Base-by-base conservation (phyloP, 2,797 vertebrate genomes). In the Odontamblyopus lacepedii region DNA sequence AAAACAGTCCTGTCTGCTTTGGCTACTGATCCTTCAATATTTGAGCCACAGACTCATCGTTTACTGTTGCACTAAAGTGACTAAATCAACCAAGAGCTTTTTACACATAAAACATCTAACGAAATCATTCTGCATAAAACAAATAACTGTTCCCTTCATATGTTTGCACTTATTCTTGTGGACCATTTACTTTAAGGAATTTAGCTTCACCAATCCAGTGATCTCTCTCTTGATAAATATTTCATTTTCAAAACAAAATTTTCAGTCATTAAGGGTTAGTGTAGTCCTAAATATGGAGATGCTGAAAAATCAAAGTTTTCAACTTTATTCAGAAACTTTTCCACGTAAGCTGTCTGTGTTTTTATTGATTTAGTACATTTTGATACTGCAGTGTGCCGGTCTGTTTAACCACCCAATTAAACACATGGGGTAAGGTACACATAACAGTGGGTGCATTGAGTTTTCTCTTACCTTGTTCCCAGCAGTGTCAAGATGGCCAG, bases 391-490 rank as follows among this genome's bases (percentile, higher is more conserved):
- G 56, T 56, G 55, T 56, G 55, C 55, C 23, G 13, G 55, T 5
- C 55, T 57, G 26, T 12, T 57, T 57, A 57, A 12, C 23, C 55
- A 26, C 12, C 55, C 23, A 57, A 57, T 57, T 57, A 60, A 9
- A 6, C 16, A 32, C 27, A 63, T 11, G 48, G 0, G 51, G 19
- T n/a, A 6, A 73, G 50, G 73, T 63, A 80, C 67, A 63, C 62
- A 48, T 48, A 81, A 67, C 62, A 74, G 71, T 55, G 53, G 7
- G 57, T 62, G 67, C 77, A 70, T 62, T 83, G 70, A 83, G 88
- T 89, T 91, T 89, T 89, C 86, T 48, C 87, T 78, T 83, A 57
- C 61, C 69, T 67, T 82, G 79, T 74, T 80, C 74, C 78, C 84
- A 67, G 83, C 81, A 78, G 55, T 57, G 76, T 67, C 73, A 79